A percentile compares a stretch with the other conserved stretches of the same genome.
These are phyloP conservation scores for Drosophila seguyi DNA, from an alignment of 1,140 invertebrate species.

Conservation along the genomic window DNA sequence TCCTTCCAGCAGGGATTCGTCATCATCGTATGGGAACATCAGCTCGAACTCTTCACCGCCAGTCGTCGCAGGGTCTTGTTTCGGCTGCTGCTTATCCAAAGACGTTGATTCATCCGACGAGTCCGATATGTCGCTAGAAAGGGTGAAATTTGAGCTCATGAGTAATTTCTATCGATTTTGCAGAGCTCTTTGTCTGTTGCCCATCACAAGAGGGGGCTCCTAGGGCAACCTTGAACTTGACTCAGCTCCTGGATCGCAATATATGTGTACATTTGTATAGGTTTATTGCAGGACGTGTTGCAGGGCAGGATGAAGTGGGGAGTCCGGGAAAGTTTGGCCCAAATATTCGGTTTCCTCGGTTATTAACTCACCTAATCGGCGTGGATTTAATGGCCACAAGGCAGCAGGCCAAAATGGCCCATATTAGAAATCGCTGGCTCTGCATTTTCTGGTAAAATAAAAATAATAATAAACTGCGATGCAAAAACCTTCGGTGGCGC, in stretches of 20 bases:
- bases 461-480: slow-evolving; percentile 45
- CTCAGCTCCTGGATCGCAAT: slow-evolving; percentile 1
- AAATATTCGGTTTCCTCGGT: neutral
- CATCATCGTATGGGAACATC: slow-evolving; percentile 12
- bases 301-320: slow-evolving; percentile 7
- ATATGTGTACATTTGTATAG: neutral
- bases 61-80: neutral
- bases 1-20: slow-evolving; percentile 7
- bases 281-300: neutral
- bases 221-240: slow-evolving; percentile 52
- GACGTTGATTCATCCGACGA: slow-evolving; percentile 42
- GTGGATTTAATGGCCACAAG: slow-evolving; percentile 21
- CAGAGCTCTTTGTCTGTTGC: neutral
- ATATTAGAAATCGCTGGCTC: slow-evolving; percentile 24
- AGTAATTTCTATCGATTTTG: slow-evolving; percentile 13
- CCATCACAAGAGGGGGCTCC: neutral
- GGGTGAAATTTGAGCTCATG: neutral
- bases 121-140: slow-evolving; percentile 38
- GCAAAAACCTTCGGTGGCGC: slow-evolving; percentile 1
- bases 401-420: slow-evolving; percentile 33
- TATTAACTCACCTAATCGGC: slow-evolving; percentile 37
- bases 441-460: slow-evolving; percentile 47
- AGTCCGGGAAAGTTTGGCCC: slow-evolving; percentile 2
- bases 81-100: slow-evolving; percentile 2
- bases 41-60: slow-evolving; percentile 13